These are phyloP conservation scores for Tupaia chinensis DNA, from an alignment of 2,113 vertebrate genomes.

Conservation along the genomic window DNA sequence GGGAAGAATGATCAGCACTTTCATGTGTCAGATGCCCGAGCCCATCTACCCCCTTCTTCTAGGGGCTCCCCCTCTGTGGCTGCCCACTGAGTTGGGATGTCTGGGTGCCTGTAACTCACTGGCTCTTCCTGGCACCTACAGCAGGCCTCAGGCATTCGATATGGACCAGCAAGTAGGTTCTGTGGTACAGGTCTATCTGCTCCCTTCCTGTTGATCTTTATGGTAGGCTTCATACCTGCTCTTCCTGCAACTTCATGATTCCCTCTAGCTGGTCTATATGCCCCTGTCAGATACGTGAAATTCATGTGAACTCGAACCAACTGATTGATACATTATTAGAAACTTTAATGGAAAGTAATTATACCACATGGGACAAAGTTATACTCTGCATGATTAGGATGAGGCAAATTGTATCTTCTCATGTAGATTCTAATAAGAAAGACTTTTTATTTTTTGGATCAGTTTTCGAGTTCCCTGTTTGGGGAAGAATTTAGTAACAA, in stretches of 20 bases:
- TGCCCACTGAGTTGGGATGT: background rate
- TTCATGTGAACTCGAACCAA: no score
- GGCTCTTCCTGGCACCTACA: background rate
- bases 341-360: background rate
- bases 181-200: no score
- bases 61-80: background rate
- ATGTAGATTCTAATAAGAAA: background rate
- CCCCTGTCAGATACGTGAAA: fast-evolving
- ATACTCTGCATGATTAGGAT: background rate
- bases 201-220: no score
- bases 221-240: background rate
- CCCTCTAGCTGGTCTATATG: fast-evolving
- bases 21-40: background rate
- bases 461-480: background rate
- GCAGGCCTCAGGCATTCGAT: background rate
- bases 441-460: background rate
- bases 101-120: no score
- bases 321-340: no score
- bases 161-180: background rate
- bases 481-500: background rate
- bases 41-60: no score
- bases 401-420: fast-evolving
- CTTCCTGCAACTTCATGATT: no score
- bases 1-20: background rate
- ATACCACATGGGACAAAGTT: fast-evolving